Base-by-base conservation (phyloP, 2,113 vertebrate species). In the Dasyurus viverrinus region DNA sequence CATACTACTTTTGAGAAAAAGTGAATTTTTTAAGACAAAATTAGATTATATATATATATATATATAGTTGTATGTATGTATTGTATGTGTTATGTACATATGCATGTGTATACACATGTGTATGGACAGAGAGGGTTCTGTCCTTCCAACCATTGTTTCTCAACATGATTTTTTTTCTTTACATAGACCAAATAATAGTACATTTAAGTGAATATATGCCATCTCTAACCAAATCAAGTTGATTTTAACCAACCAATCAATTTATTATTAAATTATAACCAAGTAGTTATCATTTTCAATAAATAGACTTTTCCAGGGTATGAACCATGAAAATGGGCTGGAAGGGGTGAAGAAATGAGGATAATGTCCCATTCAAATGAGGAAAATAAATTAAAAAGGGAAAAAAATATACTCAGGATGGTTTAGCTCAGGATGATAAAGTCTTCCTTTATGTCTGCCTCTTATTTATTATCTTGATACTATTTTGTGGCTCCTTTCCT, bases 221-320 rank as follows among this genome's bases (percentile, higher is more conserved):
- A 93, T 60, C 12, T 53, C 52, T 48, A 89, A 6, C 6, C 92
- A 54, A 93, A 4, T 8, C 76, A 90, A 1, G 55, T 55, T 91
- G 50, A 50, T 50, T 50, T 8, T 50, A 50, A 50, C 50, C 50
- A 8, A 6, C 8, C 50, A 50, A 50, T 7, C 50, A 50, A 50
- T 50, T 50, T 6, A 50, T 50, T 50, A 50, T 50, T 50, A 90
- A 54, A 76, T 46, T 94, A 10, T 3, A 93, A 93, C 91, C 30
- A 92, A 92, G 52, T 50, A 97, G 90, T 8, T 53, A 47, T 60
- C 24, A n/a, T 55, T 95, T 94, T 92, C n/a, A 90, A 47, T 46
- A 50, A 89, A 53, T 91, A 12, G 30, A 76, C 36, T 84, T 1
- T 42, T 7, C n/a, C n/a, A 84, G 7, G 6, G n/a, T 19, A 84